phyloP scores from a whole-genome alignment of 2,113 vertebrate species.

The Ochotona princeps region DNA sequence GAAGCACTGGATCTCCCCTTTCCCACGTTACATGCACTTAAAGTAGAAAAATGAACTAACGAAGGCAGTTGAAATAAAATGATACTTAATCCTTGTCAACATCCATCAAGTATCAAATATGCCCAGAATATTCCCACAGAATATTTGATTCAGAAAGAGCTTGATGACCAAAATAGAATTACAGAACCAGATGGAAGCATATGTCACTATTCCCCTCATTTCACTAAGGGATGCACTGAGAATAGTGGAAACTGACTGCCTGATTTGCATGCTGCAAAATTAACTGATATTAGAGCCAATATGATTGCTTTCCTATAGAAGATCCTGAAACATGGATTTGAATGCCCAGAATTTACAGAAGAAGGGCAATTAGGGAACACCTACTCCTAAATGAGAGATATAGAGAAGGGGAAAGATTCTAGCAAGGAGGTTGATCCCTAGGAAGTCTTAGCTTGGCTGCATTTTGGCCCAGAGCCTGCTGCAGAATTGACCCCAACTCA shows the following conservation, averaged over 20 bases:
- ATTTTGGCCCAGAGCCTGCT: neutral
- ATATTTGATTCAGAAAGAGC: slow-evolving; percentile 8
- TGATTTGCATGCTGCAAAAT: neutral
- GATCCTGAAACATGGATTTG: neutral
- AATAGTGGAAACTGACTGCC: neutral
- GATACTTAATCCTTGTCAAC: neutral
- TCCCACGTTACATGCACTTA: neutral
- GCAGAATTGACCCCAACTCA: neutral
- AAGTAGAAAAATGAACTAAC: neutral
- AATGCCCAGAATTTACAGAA: neutral
- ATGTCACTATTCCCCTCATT: neutral
- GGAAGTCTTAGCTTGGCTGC: neutral
- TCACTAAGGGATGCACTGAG: neutral
- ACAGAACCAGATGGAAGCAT: neutral
- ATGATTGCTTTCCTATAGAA: neutral
- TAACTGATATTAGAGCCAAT: neutral
- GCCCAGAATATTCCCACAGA: neutral
- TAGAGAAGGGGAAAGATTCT: neutral
- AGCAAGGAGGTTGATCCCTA: neutral
- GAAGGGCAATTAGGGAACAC: neutral
- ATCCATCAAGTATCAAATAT: slow-evolving; percentile 17
- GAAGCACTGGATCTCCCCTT: neutral
- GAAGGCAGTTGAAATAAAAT: neutral
- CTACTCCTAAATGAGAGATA: neutral
- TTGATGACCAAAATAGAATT: neutral